These are phyloP conservation scores for Tinea semifulvella DNA, from an alignment of 2,888 invertebrate species.

Conservation along the genomic window DNA sequence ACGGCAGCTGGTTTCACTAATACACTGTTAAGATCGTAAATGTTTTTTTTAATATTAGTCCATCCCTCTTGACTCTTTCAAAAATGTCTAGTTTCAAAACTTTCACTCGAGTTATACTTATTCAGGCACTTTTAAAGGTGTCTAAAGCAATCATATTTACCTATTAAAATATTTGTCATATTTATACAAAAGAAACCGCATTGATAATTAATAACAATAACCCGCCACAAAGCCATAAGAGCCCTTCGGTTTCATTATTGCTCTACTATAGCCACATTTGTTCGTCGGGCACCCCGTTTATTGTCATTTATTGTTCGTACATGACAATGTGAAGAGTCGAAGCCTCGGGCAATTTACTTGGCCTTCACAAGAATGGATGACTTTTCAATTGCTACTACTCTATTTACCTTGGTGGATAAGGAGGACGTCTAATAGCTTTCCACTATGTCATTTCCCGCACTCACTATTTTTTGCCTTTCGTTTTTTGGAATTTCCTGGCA, in stretches of 20 bases:
- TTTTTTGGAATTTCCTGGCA: conserved; percentile 34
- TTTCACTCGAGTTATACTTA: too few relatives aligned
- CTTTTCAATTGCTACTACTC: conserved; percentile 59
- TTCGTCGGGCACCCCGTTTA: conserved; percentile 29
- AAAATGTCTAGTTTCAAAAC: too few relatives aligned
- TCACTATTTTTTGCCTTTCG: conserved; percentile 47
- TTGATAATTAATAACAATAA: conserved; percentile 6
- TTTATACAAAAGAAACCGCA: conserved; percentile 2
- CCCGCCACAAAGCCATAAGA: not conserved
- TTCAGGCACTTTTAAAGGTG: too few relatives aligned
- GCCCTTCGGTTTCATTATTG: conserved; percentile 15
- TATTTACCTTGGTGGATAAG: conserved; percentile 43
- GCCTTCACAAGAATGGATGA: conserved; percentile 37
- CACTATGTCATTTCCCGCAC: conserved; percentile 59
- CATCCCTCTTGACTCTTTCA: too few relatives aligned
- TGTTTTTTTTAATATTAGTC: too few relatives aligned
- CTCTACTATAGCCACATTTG: conserved; percentile 28
- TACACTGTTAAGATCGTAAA: too few relatives aligned
- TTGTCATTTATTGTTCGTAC: conserved; percentile 39
- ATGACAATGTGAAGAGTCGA: conserved; percentile 31
- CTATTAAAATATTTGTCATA: too few relatives aligned
- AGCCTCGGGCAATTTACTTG: conserved; percentile 29
- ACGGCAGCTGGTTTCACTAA: too few relatives aligned
- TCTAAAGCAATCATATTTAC: too few relatives aligned
- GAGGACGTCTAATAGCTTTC: conserved; percentile 42